phyloP scores from a whole-genome alignment of 2,113 vertebrate species.

The Pelodiscus sinensis region DNA sequence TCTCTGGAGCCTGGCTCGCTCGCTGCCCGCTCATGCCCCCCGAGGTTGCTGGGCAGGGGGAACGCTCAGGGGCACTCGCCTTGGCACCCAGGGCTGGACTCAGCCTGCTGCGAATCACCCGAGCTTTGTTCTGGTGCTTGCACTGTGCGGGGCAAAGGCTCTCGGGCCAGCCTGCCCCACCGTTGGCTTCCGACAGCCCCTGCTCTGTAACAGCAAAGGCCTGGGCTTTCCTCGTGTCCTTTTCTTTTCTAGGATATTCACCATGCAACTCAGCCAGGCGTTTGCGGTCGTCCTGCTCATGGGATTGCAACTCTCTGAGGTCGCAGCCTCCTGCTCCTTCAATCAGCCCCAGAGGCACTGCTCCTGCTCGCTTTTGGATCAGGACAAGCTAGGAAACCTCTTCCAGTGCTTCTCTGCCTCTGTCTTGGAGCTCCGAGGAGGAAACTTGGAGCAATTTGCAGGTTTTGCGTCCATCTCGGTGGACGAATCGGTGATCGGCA shows the following conservation, averaged over 20 bases:
- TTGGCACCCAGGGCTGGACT: background rate
- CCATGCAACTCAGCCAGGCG: background rate
- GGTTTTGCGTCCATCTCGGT: background rate
- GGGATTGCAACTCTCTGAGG: slow-evolving; percentile 18
- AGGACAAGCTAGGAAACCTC: background rate
- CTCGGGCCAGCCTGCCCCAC: background rate
- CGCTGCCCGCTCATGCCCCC: background rate
- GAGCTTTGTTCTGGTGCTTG: background rate
- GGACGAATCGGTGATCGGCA: fast-evolving
- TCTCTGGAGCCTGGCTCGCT: background rate
- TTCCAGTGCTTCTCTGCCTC: slow-evolving; percentile 60
- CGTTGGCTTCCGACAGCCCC: background rate
- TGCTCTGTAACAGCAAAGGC: background rate
- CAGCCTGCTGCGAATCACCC: background rate
- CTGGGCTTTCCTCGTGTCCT: background rate
- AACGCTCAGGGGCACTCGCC: background rate
- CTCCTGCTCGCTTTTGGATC: slow-evolving; percentile 69
- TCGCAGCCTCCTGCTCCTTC: slow-evolving; percentile 48
- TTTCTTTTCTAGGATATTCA: background rate
- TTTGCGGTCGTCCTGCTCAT: slow-evolving; percentile 37
- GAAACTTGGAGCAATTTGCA: slow-evolving; percentile 55
- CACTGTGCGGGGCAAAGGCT: background rate
- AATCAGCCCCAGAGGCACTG: slow-evolving; percentile 53
- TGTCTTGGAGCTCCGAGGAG: slow-evolving; percentile 68
- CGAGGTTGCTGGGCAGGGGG: background rate